Conservation (phyloP, 2,797 vertebrate genomes). For the Molossus molossus region DNA sequence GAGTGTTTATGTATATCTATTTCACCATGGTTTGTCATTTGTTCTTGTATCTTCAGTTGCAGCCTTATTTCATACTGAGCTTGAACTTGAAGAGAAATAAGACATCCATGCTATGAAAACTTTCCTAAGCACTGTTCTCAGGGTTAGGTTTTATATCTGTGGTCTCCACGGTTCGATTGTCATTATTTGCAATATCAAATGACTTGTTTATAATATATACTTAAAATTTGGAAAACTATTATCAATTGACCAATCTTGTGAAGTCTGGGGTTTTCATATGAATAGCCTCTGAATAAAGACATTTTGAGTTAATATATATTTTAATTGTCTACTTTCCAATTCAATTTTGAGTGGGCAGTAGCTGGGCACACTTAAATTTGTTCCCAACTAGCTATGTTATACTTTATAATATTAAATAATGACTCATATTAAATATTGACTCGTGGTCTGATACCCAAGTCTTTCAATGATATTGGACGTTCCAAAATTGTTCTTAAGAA, state of each 20-base stretch:
- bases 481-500: slow-evolving; percentile 12
- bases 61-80: slow-evolving; percentile 6
- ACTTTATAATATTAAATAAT: not conserved
- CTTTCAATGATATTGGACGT: slow-evolving; percentile 25
- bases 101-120: not conserved
- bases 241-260: not conserved
- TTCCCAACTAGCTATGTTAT: not conserved
- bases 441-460: not conserved
- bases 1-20: slow-evolving; percentile 9
- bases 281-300: slow-evolving; percentile 22
- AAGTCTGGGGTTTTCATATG: not conserved
- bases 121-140: not conserved
- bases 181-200: not conserved
- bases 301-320: not conserved
- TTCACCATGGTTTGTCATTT: slow-evolving; percentile 21
- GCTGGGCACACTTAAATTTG: not conserved
- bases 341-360: not conserved
- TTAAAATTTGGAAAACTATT: slow-evolving; percentile 11
- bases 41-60: slow-evolving; percentile 37
- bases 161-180: not conserved
- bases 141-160: not conserved
- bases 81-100: not conserved
- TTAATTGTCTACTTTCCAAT: not conserved
- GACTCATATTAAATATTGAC: not conserved
- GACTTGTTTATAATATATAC: not conserved